phyloP scores from a whole-genome alignment of 2,888 invertebrate genomes.

The Lepidocyrtinus sp. region DNA sequence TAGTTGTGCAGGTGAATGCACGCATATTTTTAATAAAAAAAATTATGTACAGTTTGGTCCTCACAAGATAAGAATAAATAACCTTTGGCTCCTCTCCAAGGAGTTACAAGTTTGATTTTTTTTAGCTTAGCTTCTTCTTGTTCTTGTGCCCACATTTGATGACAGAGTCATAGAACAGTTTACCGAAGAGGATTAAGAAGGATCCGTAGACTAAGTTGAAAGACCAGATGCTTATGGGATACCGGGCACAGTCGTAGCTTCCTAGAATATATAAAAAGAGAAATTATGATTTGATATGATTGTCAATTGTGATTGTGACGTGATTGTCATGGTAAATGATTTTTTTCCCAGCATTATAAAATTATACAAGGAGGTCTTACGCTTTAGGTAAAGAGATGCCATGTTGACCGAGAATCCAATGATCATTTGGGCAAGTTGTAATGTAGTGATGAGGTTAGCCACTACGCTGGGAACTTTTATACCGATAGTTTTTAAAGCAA shows the following conservation, averaged over 20 bases:
- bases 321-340: background rate
- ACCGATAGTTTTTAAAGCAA: too few species aligned
- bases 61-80: too few species aligned
- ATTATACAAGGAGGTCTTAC: background rate
- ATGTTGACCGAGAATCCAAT: background rate
- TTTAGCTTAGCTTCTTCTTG: background rate
- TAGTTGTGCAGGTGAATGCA: too few species aligned
- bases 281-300: background rate
- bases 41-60: too few species aligned
- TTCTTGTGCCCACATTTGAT: background rate
- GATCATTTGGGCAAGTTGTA: background rate
- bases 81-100: too few species aligned
- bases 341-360: background rate
- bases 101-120: too few species aligned
- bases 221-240: background rate
- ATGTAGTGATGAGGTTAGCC: conserved; percentile 7
- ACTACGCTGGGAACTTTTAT: background rate
- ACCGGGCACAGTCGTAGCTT: background rate
- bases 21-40: too few species aligned
- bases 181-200: background rate
- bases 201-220: background rate
- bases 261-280: background rate
- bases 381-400: background rate
- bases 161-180: background rate
- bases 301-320: background rate